Base-by-base conservation (phyloP, 30 jellyfish, hydroid and myxozoan species). In the Cassiopea andromeda region DNA sequence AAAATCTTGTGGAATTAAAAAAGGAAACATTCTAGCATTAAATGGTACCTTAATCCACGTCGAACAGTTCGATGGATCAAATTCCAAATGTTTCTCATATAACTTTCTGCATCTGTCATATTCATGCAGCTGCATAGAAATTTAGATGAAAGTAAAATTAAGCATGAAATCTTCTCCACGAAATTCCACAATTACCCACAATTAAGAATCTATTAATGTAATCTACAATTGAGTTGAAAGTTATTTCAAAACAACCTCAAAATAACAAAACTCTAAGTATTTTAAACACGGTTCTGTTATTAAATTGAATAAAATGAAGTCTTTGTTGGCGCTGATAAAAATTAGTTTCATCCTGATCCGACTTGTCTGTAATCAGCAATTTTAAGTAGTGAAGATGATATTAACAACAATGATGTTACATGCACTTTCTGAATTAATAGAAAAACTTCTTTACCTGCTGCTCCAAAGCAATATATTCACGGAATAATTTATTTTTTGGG, bases 61-160 rank as follows among this genome's bases (percentile, higher is more conserved):
- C 44, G 98, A 90, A 78, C 99, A 92, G 64, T 92, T 92, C 43
- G 98, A 84, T n/a, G 99, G 98, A 74, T 97, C 97, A 60, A 97
- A 97, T 83, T 97, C 99, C 72, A 97, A 82, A 84, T 83, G 93
- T 83, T 97, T 97, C 68, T 97, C 98, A 50, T 93, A 97, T 87
- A 97, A 89, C 80, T 78, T 90, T 77, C 99, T 92, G 66, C 98
- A 92, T 6, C 99, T 90, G 85, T 97, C 98, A 75, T 94, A 97
- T 77, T 97, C 98, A n/a, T 97, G 97, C 86, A 96, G 87, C 99
- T 96, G 75, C 48, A 3, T 45, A 16, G 73, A 44, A 45, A 85
- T 44, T n/a, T 46, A 57, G 59, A 44, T 3, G 48, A 46, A n/a
- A 68, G 87, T 45, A 83, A 83, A 70, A 44, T 9, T 6, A 64